Evolutionary conservation across 2,888 invertebrate species (phyloP).

Genomic region (Megamerina dolium): DNA sequence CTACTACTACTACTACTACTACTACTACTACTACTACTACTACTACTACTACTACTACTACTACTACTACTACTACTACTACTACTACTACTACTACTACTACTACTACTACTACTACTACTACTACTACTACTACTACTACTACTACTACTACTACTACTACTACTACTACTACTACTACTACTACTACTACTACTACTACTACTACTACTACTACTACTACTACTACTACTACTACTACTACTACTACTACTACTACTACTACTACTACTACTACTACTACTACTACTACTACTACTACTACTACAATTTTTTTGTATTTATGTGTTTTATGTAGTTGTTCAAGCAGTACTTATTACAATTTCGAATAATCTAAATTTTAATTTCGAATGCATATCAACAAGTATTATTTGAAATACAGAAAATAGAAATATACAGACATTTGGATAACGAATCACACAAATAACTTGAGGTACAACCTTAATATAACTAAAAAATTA

Average conservation of each 20-base stretch:
- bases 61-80: slow-evolving; percentile 3
- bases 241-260: slow-evolving; percentile 1
- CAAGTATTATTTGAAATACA: too few species aligned
- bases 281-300: slow-evolving; percentile 1
- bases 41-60: slow-evolving; percentile 3
- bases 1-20: slow-evolving; percentile 4
- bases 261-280: background rate
- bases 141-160: slow-evolving; percentile 3
- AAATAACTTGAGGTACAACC: too few species aligned
- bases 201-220: slow-evolving; percentile 3
- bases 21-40: slow-evolving; percentile 3
- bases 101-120: slow-evolving; percentile 2
- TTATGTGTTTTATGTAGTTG: too few species aligned
- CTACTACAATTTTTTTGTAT: too few species aligned
- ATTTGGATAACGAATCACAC: too few species aligned
- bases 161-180: slow-evolving; percentile 4
- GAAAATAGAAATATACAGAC: too few species aligned
- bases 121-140: slow-evolving; percentile 3
- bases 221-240: slow-evolving; percentile 1
- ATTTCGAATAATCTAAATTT: too few species aligned
- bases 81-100: slow-evolving; percentile 4
- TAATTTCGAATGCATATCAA: too few species aligned
- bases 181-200: slow-evolving; percentile 4
- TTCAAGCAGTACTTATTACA: too few species aligned
- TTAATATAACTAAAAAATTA: too few species aligned